Base-by-base conservation (phyloP, 2,888 invertebrate species). In the Spodoptera littoralis region DNA sequence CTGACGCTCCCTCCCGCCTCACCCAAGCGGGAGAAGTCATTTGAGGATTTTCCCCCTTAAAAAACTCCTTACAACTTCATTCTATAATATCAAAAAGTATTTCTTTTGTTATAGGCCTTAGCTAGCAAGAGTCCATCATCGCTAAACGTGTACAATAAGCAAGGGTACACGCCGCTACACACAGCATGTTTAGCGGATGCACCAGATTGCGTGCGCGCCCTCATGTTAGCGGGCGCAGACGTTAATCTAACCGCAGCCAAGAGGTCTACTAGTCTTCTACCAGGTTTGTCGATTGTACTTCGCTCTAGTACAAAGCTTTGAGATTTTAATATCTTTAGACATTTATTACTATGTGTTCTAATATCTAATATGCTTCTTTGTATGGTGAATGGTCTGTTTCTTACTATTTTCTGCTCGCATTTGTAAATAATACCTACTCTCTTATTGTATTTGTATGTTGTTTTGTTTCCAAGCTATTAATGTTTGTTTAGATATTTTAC, bases 161-260 rank as follows among this genome's bases (percentile, higher is more conserved):
- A 96, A 79, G 98, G 98, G 0, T 96, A 97, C 85, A 98, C 98
- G 0, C 98, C 98, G 0, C 92, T 98, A 5, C 98, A 98, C 88
- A 95, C 97, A 83, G 98, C 98, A 2, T 98, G 98, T 79, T 92
- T 97, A 18, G 96, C 97, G 0, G 97, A 98, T 85, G 97, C 97
- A 73, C 97, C 98, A 0, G 98, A 98, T 27, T 98, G 98, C 85
- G 98, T 98, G 0, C 97, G 97, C 82, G 97, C 97, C 2, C 92
- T 99, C 12, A 89, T 99, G 36, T 86, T 97, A 11, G 97, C 97
- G 44, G 98, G 98, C 0, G 98, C 98, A 0, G 97, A 98, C 88
- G 98, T 98, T 4, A 98, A 98, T 84, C 94, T 97, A 43, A 92
- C 96, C 4, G 97, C 97, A 0, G 95, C 95, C 1, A 88, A 85